Base-by-base conservation (phyloP, 2,888 invertebrate species). In the Catocala sponsa region DNA sequence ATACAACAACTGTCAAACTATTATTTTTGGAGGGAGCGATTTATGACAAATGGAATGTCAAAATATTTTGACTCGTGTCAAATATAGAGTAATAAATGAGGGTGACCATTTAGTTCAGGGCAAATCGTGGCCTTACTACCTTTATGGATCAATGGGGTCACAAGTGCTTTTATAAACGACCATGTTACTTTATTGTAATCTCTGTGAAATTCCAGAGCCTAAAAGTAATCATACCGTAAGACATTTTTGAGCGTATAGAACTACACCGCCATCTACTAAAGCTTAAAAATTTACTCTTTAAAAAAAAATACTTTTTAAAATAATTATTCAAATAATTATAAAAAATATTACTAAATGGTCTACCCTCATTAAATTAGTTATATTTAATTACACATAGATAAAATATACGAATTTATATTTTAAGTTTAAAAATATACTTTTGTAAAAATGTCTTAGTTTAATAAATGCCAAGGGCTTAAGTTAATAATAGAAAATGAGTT, bases 381-480 rank as follows among this genome's bases (percentile, higher is more conserved):
- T 54, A 46, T 49, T 63, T 12, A 52, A 41, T 43, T 13, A 50
- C 54, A 43, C 49, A 61, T 54, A 67, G 48, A 52, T 72, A 70
- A 70, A 68, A 56, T 68, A 62, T 67, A 68, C 73, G 76, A 78
- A 78, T 77, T 77, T 76, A 69, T 78, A 69, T 62, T 50, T 12
- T 63, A 78, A 55, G 55, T 58, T 59, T 42, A n/a, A 51, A 67
- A 61, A 56, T 51, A 67, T 61, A 60, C 49, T 68, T 65, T 66
- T 77, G 72, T 77, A 72, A 69, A 76, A 76, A 77, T 63, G 46
- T 65, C 32, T 56, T 68, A 68, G 43, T 51, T 32, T 61, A 57
- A 49, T 61, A 63, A 59, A 47, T 55, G 72, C 75, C 75, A 43
- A 68, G 56, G 70, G 69, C 69, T 56, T 60, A 53, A 55, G 56